Base-by-base conservation (phyloP, 2,113 vertebrate genomes). In the Baryphthengus martii region DNA sequence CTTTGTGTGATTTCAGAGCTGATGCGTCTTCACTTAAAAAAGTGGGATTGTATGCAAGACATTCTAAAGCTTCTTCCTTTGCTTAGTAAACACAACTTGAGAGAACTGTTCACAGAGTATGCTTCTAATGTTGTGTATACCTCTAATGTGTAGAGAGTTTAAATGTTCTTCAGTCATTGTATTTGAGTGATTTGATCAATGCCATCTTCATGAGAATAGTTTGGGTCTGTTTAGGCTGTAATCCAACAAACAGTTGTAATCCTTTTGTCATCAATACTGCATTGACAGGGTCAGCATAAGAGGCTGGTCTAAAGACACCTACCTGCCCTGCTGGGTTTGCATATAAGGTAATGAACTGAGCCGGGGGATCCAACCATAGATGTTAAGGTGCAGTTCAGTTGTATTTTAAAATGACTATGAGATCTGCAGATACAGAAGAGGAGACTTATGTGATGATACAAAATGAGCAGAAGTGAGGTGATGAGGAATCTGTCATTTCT, bases 281-380 rank as follows among this genome's bases (percentile, higher is more conserved):
- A 29, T 1, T 1, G 63, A 45, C 7, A 63, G 31, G 25, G 74
- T 89, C 81, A 68, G 23, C 70, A 29, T 50, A 26, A n/a, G 23
- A 82, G 66, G 19, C 40, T 82, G 53, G 1, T 44, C 31, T 82
- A 86, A 71, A 37, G 37, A 10, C 24, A 55, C 8, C 19, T 74
- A 55, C 8, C 19, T 74, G 23, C 25, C 23, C 40, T 35, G n/a
- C 39, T 53, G 28, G 6, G 3, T 56, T 47, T 76, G 29, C 9
- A 0, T 25, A 4, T 29, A 5, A 37, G 65, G 19, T 23, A n/a
- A 45, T 20, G 13, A 85, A 74, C 42, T 42, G 42, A 50, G 71
- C 4, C 21, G 6, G 28, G 20, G n/a, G 5, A 78, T 72, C 44
- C 17, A 35, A 13, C 14, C 2, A 0, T 6, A 15, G 35, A 17